Evolutionary conservation across 1,140 invertebrate genomes (phyloP).

Genomic region (Asbolus verrucosus): DNA sequence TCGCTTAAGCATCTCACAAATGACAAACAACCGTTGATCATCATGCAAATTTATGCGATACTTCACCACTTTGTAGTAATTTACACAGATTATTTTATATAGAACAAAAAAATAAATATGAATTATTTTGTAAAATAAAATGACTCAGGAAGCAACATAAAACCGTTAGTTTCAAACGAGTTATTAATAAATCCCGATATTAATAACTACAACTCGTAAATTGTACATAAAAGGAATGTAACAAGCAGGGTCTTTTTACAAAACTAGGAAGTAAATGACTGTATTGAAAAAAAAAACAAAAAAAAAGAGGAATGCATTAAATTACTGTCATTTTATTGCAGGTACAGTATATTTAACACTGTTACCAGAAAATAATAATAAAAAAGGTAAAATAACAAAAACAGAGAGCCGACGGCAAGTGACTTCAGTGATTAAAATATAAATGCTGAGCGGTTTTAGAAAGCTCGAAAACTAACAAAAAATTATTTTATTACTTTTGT

Average conservation of each 20-base stretch:
- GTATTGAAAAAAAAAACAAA: background rate
- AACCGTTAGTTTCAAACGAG: constrained; percentile 9
- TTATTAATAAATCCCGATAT: constrained; percentile 27
- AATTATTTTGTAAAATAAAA: constrained; percentile 29
- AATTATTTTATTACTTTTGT: no score
- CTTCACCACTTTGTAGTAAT: no score
- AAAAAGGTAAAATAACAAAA: background rate
- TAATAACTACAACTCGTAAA: constrained; percentile 27
- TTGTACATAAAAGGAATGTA: constrained; percentile 30
- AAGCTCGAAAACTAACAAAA: no score
- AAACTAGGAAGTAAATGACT: constrained; percentile 16
- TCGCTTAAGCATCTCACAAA: no score
- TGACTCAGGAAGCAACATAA: constrained; percentile 31
- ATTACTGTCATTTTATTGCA: constrained; percentile 14
- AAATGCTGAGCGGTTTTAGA: no score
- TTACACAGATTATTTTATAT: no score
- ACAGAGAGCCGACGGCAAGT: no score
- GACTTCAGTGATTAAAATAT: no score
- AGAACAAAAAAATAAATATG: constrained; percentile 1
- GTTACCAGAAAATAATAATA: background rate
- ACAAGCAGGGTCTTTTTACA: constrained; percentile 14
- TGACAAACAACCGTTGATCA: no score
- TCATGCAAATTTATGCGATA: no score
- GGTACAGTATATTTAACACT: background rate
- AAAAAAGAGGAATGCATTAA: constrained; percentile 29